Evolutionary conservation across 1,140 invertebrate species (phyloP).

Genomic region (Palaemon carinicauda): DNA sequence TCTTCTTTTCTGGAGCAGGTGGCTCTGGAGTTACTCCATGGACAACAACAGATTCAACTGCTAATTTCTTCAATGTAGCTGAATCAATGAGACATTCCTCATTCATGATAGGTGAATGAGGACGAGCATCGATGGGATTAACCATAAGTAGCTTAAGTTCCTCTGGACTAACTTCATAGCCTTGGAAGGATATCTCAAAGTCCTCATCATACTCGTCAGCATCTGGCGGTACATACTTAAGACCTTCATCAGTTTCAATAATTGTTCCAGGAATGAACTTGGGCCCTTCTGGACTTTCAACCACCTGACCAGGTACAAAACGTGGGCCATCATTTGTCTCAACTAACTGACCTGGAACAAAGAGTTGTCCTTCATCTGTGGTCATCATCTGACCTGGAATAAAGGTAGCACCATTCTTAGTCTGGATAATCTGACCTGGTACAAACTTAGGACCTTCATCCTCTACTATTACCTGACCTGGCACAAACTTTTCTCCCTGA

Average conservation of each 20-base stretch:
- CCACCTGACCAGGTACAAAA: slow-evolving; percentile 78
- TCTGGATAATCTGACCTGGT: slow-evolving; percentile 59
- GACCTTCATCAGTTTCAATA: slow-evolving; percentile 57
- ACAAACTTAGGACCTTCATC: slow-evolving; percentile 54
- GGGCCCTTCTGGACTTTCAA: slow-evolving; percentile 75
- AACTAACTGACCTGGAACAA: slow-evolving; percentile 79
- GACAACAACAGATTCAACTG: slow-evolving; percentile 73
- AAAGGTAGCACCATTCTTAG: slow-evolving; percentile 73
- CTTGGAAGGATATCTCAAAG: slow-evolving; percentile 77
- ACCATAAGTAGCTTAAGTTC: slow-evolving; percentile 73
- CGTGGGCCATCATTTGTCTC: slow-evolving; percentile 75
- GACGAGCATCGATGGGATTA: slow-evolving; percentile 62
- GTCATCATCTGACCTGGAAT: slow-evolving; percentile 77
- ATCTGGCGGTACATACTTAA: slow-evolving; percentile 56
- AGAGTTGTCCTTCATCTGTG: slow-evolving; percentile 73
- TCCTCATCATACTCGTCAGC: slow-evolving; percentile 73
- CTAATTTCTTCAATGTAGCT: slow-evolving; percentile 74
- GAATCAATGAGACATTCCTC: slow-evolving; percentile 74
- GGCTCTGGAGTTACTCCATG: slow-evolving; percentile 63
- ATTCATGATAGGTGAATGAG: slow-evolving; percentile 65
- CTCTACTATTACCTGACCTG: slow-evolving; percentile 58
- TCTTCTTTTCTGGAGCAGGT: slow-evolving; percentile 64
- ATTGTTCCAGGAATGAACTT: slow-evolving; percentile 72
- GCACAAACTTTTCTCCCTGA: slow-evolving; percentile 72
- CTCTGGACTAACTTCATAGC: slow-evolving; percentile 76